Evolutionary conservation across 1,140 invertebrate species (phyloP).

Genomic region (Platyura marginata): DNA sequence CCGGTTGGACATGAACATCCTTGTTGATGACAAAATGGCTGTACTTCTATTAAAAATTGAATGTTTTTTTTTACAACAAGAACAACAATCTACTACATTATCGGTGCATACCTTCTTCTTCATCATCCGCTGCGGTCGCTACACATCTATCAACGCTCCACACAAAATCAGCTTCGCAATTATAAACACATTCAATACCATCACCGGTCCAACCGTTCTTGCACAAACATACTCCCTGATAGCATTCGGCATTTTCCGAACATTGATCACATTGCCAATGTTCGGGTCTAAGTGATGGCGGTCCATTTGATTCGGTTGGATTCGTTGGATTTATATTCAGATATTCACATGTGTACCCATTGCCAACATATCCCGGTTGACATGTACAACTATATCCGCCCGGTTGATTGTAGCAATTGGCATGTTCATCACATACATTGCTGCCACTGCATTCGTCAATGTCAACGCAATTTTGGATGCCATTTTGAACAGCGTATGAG

Average conservation of each 20-base stretch:
- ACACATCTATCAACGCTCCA: conserved; percentile 18
- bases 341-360: conserved; percentile 27
- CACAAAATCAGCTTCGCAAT: conserved; percentile 22
- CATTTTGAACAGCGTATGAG: conserved; percentile 23
- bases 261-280: conserved; percentile 21
- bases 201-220: conserved; percentile 55
- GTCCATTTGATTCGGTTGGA: too few species aligned
- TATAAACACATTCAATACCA: conserved; percentile 41
- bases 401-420: conserved; percentile 63
- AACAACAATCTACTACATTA: too few species aligned
- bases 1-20: conserved; percentile 1
- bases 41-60: background rate
- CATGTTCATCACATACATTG: conserved; percentile 56
- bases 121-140: conserved; percentile 10
- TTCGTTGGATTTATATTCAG: too few species aligned
- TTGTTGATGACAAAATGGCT: background rate
- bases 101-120: conserved; percentile 5
- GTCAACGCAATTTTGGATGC: conserved; percentile 43
- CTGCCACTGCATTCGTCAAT: conserved; percentile 67
- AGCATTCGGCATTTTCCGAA: conserved; percentile 33
- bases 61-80: background rate
- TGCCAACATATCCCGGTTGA: conserved; percentile 38
- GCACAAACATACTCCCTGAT: conserved; percentile 38
- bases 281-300: conserved; percentile 22
- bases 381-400: conserved; percentile 64